phyloP scores from a whole-genome alignment of 2,113 vertebrate species.

The Corythornis vintsioides region DNA sequence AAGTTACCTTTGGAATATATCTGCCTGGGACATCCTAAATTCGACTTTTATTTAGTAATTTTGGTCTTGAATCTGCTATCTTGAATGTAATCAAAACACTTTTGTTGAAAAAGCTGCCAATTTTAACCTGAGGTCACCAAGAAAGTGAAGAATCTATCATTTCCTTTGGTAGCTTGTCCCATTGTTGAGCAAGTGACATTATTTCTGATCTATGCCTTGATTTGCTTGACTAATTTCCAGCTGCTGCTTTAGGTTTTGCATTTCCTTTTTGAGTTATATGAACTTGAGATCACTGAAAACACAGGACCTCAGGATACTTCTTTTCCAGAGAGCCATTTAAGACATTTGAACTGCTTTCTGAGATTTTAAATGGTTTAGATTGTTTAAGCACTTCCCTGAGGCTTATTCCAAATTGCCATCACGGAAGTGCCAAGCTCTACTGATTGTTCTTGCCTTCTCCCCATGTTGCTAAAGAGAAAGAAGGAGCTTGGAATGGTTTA shows the following conservation, averaged over 20 bases:
- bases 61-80: not conserved
- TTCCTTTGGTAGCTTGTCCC: not conserved
- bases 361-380: not conserved
- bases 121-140: not conserved
- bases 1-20: not conserved
- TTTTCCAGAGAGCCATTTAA: not conserved
- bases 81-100: not conserved
- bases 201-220: not conserved
- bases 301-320: not conserved
- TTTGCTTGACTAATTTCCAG: not conserved
- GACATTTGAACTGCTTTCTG: not conserved
- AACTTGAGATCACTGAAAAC: not conserved
- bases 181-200: not conserved
- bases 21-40: not conserved
- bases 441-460: accelerated
- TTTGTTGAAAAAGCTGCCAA: not conserved
- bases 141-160: not conserved
- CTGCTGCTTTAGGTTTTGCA: not conserved
- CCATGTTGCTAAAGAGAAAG: not conserved
- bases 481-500: not conserved
- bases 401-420: not conserved
- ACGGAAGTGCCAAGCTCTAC: not conserved
- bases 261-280: not conserved
- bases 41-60: not conserved
- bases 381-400: not conserved